These are phyloP conservation scores for Micromys minutus DNA, from an alignment of 2,113 vertebrate species.

Conservation along the genomic window DNA sequence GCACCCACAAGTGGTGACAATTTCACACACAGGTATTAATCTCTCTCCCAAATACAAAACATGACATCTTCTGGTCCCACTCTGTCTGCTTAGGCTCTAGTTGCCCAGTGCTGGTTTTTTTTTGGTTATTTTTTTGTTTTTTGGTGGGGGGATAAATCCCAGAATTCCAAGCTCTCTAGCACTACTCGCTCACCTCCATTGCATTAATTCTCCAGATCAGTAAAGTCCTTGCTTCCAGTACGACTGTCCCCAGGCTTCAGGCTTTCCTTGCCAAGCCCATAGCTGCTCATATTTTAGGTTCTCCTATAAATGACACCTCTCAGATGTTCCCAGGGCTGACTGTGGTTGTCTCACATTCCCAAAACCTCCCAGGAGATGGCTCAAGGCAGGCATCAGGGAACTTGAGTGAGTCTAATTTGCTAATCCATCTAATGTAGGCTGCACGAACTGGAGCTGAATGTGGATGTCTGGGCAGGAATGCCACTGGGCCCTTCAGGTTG, in stretches of 20 bases:
- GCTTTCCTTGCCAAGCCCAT: background rate
- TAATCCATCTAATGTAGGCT: conserved; percentile 35
- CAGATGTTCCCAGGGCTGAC: background rate
- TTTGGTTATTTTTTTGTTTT: too few species aligned
- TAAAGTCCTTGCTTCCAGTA: background rate
- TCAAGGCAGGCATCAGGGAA: background rate
- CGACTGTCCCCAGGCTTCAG: background rate
- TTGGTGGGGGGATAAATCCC: conserved; percentile 4
- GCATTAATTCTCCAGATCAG: background rate
- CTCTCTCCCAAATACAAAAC: background rate
- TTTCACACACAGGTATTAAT: conserved; percentile 75
- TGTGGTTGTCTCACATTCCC: background rate
- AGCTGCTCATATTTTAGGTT: background rate
- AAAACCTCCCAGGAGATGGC: background rate
- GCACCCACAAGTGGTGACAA: conserved; percentile 57
- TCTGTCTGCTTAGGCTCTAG: background rate
- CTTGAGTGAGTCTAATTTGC: background rate
- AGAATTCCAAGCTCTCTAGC: background rate
- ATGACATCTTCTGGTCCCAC: background rate
- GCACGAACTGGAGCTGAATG: conserved; percentile 54
- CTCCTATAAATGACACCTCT: background rate
- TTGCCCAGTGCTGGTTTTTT: background rate
- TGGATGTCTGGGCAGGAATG: conserved; percentile 72
- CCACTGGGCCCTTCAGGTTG: conserved; percentile 64
- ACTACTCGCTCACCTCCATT: background rate